Evolutionary conservation across 2,888 invertebrate species (phyloP), one percentile per base, ranked within the genome.

Genomic region (Drosophila yooni): DNA sequence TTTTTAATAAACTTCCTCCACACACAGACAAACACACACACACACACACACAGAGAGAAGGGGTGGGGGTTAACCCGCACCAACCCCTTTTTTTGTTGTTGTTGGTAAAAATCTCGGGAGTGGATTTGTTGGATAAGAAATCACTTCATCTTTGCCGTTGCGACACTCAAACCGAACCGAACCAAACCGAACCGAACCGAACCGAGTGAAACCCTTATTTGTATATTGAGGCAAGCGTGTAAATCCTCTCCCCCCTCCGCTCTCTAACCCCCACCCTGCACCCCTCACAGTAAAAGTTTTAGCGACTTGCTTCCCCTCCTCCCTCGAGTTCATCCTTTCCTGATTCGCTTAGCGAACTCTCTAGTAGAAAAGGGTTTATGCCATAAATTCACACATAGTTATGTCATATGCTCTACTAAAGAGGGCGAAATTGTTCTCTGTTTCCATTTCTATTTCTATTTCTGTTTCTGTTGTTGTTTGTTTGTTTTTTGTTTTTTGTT

Each of bases 301-400:
- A 10, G 43, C 46, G 46, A 15, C 46, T 46, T 46, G 21, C 68
- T 57, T 29, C n/a, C 43, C 25, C 25, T 46, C 25, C 46, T 76
- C 66, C 51, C 31, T 54, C 36, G 36, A 25, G 3, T 1, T 31
- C 75, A 74, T 61, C 71, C 61, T 50, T 70, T 70, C 79, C 77
- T 87, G 89, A 86, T 86, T 86, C 85, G 89, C 74, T 83, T 81
- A 86, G 71, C 83, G 71, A 70, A 53, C 69, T 46, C 25, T 6
- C 25, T 38, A 40, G 52, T 76, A 89, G 53, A 83, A 91, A 91
- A 87, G 88, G 91, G 91, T 87, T 91, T 78, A 84, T 74, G 76
- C 83, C 84, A 88, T 89, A 87, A 86, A 91, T 91, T 91, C 90
- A 82, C 91, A 91, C 91, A 88, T 90, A 74, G 82, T 90, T 90